Evolutionary conservation across 2,113 vertebrate species (phyloP), one percentile per base, ranked within the genome.

Genomic region (Mastomys natalensis): DNA sequence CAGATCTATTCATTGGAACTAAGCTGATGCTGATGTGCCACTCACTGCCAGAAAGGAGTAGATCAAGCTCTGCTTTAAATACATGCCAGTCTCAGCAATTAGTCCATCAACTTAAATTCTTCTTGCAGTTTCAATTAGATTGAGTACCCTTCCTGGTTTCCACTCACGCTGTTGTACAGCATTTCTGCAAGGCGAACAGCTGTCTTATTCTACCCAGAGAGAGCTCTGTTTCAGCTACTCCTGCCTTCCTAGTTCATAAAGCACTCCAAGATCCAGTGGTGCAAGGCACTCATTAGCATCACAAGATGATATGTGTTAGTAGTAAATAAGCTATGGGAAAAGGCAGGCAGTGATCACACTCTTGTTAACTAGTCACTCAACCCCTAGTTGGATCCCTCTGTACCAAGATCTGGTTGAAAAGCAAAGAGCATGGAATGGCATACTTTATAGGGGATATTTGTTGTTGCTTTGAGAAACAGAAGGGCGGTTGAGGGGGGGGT

Each of bases 101-200:
- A 98, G 95, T 97, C 95, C 96, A 96, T 97, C 97, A 96, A 95
- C 91, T 98, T 95, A 95, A 97, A 97, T 98, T 98, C 96, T 98
- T 97, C 95, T 81, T 87, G 95, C 97, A 98, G 96, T 96, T 98
- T 97, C 98, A 98, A 92, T 94, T 97, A 96, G 97, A 96, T 93
- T 94, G 97, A 97, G 88, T 96, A 98, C 95, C 96, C 96, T 97
- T 97, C 96, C 92, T 95, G 93, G 93, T 97, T 98, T 97, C 93
- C 89, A 96, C 94, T 98, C 92, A 84, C 48, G 91, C 94, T 40
- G 97, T 95, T 88, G 95, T 95, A 93, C 91, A 93, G 95, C 74
- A 81, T 96, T 97, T 98, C 97, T 98, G 86, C 89, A 86, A 96
- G 74, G 94, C 96, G 93, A 97, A 97, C 98, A 98, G 98, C 97